Base-by-base conservation (phyloP, 2,113 vertebrate species). In the Pleuronectes platessa region DNA sequence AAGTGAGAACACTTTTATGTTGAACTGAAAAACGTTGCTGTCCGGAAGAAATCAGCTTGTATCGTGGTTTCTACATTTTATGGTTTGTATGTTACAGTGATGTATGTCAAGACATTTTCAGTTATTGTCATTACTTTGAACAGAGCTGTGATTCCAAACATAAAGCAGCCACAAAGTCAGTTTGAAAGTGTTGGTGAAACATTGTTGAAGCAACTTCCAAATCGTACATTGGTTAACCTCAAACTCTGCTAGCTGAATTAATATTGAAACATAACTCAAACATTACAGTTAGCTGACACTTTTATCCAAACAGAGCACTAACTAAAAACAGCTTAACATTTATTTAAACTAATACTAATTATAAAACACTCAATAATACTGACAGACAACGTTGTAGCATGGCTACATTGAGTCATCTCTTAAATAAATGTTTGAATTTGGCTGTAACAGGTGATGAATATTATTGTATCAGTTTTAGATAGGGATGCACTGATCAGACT, bases 1-100 rank as follows among this genome's bases (percentile, higher is more conserved):
- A 88, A 63, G 42, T 51, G 21, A 64, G 69, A 78, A 40, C 40
- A 18, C 42, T 23, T 20, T 54, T 54, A 18, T 51, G 49, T 51
- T 51, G 14, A 47, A 35, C n/a, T 45, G 42, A 20, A 42, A 64
- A 74, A 42, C 62, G 18, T 40, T 18, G 53, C 24, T 17, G n/a
- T 11, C 13, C 1, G 5, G 40, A 24, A n/a, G 1, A 78, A 66
- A 51, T 4, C 4, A 54, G 10, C 12, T 60, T 7, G 0, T 18
- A 10, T 54, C 11, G 11, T 23, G 7, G 31, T 31, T 12, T 18
- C 3, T 53, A 27, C 53, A 21, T 21, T 1, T 1, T 13, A 42
- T 42, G 10, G 40, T 42, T 17, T 18, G 3, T 42, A 23, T 20
- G 35, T 18, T 47, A 6, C 9, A 20, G 24, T 9, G 3, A 21